These are phyloP conservation scores for Cybosia mesomella DNA, from an alignment of 2,888 invertebrate genomes.

Conservation along the genomic window DNA sequence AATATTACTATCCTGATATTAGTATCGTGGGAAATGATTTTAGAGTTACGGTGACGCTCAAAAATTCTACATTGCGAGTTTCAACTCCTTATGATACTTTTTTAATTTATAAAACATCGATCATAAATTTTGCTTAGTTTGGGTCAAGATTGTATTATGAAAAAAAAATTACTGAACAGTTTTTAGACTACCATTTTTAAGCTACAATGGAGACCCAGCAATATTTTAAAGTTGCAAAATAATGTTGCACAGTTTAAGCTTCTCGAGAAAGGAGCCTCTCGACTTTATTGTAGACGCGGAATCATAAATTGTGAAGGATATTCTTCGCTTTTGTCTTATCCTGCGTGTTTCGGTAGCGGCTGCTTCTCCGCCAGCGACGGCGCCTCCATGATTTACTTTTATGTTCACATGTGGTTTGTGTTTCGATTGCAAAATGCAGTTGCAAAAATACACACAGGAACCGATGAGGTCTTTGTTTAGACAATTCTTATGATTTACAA, in stretches of 20 bases:
- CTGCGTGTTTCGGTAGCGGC: constrained; percentile 54
- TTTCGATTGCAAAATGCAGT: constrained; percentile 44
- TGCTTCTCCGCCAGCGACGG: constrained; percentile 43
- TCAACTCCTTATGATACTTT: neutral
- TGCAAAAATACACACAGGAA: constrained; percentile 27
- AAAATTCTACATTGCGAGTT: neutral
- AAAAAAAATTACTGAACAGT: neutral
- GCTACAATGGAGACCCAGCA: constrained; percentile 1
- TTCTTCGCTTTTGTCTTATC: constrained; percentile 43
- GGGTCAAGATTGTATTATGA: neutral
- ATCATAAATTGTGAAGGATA: constrained; percentile 29
- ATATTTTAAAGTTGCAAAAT: neutral
- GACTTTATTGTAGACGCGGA: constrained; percentile 14
- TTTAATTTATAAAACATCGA: neutral
- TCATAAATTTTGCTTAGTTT: neutral
- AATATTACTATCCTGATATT: constrained; percentile 60
- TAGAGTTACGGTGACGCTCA: constrained; percentile 1
- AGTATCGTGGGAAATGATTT: constrained; percentile 75
- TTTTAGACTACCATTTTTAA: neutral
- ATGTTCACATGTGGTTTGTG: constrained; percentile 63
- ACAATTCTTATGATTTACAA: constrained; percentile 6
- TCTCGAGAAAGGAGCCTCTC: neutral
- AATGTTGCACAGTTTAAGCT: neutral
- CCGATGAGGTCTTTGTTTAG: constrained; percentile 22
- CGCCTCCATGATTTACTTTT: constrained; percentile 63